These are phyloP conservation scores for Autographa gamma DNA, from an alignment of 2,888 invertebrate genomes.

Conservation along the genomic window DNA sequence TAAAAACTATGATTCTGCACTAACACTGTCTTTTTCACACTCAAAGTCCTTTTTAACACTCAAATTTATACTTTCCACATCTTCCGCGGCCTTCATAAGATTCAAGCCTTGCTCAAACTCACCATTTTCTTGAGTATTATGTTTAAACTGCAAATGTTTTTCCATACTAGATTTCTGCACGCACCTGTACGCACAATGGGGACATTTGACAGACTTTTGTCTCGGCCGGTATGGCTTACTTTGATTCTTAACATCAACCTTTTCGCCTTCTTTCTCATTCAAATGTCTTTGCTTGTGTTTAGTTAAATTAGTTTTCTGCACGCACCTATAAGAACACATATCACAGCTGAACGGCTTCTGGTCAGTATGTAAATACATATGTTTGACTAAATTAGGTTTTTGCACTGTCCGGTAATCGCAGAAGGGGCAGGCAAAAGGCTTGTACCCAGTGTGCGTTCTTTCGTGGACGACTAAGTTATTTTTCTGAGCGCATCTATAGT, in stretches of 20 bases:
- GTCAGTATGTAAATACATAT: conserved; percentile 87
- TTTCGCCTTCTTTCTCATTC: conserved; percentile 78
- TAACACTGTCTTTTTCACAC: conserved; percentile 38
- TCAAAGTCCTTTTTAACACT: conserved; percentile 72
- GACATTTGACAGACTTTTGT: conserved; percentile 83
- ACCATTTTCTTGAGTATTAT: conserved; percentile 61
- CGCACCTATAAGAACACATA: conserved; percentile 83
- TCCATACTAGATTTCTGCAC: conserved; percentile 84
- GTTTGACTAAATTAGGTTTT: conserved; percentile 86
- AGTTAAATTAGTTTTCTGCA: conserved; percentile 85
- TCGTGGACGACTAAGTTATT: conserved; percentile 87
- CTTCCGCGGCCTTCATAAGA: conserved; percentile 59
- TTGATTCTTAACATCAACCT: conserved; percentile 71
- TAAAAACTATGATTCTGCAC: conserved; percentile 55
- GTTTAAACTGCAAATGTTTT: conserved; percentile 84
- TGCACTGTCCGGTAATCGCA: conserved; percentile 86
- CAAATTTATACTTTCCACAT: conserved; percentile 69
- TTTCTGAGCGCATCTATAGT: conserved; percentile 85
- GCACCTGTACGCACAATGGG: conserved; percentile 80
- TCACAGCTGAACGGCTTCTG: conserved; percentile 87
- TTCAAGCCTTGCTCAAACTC: conserved; percentile 58
- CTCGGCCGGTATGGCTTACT: conserved; percentile 81
- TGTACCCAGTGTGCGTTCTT: conserved; percentile 85
- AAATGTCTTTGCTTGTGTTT: conserved; percentile 85
- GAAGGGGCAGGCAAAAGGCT: conserved; percentile 85